Conservation (phyloP, 2,113 vertebrate species). For the Burhinus oedicnemus region DNA sequence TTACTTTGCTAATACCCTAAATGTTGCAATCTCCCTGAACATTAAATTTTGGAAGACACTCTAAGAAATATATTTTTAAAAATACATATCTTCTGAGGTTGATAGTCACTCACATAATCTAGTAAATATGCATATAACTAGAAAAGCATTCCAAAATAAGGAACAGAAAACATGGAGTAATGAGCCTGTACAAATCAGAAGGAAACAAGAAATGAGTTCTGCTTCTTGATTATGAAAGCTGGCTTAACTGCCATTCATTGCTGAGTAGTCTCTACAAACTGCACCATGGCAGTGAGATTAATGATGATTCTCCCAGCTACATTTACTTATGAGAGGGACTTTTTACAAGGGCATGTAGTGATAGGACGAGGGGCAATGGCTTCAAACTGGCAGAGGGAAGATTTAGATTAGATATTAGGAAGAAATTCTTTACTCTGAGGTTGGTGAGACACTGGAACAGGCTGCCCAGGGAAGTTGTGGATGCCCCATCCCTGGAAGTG, state of each 20-base stretch:
- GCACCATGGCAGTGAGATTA: background rate
- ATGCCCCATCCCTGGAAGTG: too few relatives aligned
- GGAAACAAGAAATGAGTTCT: background rate
- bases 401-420: too few relatives aligned
- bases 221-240: background rate
- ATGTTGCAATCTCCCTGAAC: background rate
- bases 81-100: background rate
- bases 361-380: too few relatives aligned
- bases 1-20: background rate
- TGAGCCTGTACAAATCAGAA: background rate
- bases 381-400: too few relatives aligned
- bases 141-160: background rate
- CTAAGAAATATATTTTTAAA: background rate
- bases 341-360: too few relatives aligned
- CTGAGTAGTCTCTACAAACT: background rate
- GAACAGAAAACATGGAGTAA: background rate
- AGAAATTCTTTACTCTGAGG: too few relatives aligned
- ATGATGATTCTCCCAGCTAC: background rate
- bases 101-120: background rate
- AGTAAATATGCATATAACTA: background rate
- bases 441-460: too few relatives aligned
- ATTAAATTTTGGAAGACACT: background rate
- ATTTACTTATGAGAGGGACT: background rate
- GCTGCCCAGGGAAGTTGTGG: too few relatives aligned
- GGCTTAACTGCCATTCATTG: accelerated